Base-by-base conservation (phyloP, 2,113 vertebrate genomes). In the Alligator mississippiensis region DNA sequence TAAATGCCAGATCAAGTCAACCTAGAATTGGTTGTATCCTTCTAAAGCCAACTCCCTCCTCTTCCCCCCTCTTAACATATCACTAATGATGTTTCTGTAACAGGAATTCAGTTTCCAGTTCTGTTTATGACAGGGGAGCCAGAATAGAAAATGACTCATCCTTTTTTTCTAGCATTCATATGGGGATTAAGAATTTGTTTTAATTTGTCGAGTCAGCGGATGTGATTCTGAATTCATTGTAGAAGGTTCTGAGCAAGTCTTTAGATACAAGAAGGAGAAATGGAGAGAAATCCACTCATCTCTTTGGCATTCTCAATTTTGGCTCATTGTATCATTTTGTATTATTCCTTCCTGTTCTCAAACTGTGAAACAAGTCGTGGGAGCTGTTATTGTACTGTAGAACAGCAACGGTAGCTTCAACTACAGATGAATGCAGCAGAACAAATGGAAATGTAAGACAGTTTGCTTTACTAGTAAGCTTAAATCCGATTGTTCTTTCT, bases 361-460 rank as follows among this genome's bases (percentile, higher is more conserved):
- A 89, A 95, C 93, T 93, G 61, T 93, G 90, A 90, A 95, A 95
- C 66, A 93, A 25, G 80, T 87, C 57, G 30, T 13, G 82, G 87
- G 87, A 93, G 92, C 89, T 72, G 74, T 94, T 92, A 87, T 61
- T 89, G 83, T 89, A 24, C 87, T 85, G 30, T 90, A 94, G 19
- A 25, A 30, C 78, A 81, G 77, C 68, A 93, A 94, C 85, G 84
- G 89, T 47, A 89, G 85, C 38, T 89, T 78, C 80, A 79, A 77
- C 87, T 93, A 92, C 75, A 94, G 91, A 94, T 84, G 13, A 81
- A 90, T 92, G 83, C 82, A 93, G 76, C 60, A 83, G 62, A 88
- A 86, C 58, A 83, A 92, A 54, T 62, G 4, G 57, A 91, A 96
- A 85, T 8, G 47, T 5, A 87, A 80, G 85, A 81, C 21, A 85